phyloP scores from a whole-genome alignment of 2,888 invertebrate species.

The Ptychoptera contaminata region DNA sequence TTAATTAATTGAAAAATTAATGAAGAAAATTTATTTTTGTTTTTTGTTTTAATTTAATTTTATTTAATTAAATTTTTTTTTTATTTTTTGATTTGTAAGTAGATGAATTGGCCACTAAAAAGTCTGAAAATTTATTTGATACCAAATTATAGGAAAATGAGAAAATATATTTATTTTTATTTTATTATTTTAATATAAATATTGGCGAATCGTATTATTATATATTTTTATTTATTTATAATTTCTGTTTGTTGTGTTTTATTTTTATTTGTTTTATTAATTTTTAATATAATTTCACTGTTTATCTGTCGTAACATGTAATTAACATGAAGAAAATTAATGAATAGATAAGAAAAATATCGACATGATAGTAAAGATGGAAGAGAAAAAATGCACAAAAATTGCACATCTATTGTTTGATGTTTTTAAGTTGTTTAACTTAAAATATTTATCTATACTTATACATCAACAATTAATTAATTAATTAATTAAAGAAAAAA shows the following conservation, averaged over 20 bases:
- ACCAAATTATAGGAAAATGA: conserved; percentile 11
- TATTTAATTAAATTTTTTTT: too few relatives aligned
- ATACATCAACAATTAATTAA: too few relatives aligned
- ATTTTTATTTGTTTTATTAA: too few relatives aligned
- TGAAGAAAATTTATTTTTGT: not conserved
- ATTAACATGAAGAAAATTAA: not conserved
- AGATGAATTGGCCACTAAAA: conserved; percentile 14
- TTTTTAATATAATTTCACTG: too few relatives aligned
- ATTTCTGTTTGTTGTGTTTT: too few relatives aligned
- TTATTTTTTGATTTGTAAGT: not conserved
- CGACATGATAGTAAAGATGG: conserved; percentile 5
- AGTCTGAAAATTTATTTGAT: conserved; percentile 15
- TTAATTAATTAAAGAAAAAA: too few relatives aligned
- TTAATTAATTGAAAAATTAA: too few relatives aligned
- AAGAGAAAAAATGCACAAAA: conserved; percentile 1
- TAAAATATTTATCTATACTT: too few relatives aligned
- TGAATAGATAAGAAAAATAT: conserved; percentile 2
- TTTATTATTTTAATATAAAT: not conserved
- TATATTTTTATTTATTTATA: too few relatives aligned
- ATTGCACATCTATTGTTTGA: too few relatives aligned
- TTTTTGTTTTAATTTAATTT: not conserved
- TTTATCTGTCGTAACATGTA: not conserved
- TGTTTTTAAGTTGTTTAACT: too few relatives aligned
- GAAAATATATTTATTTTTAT: not conserved
- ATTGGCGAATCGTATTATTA: too few relatives aligned